A percentile compares a stretch with the other conserved stretches of the same genome.
Evolutionary conservation across 2,888 invertebrate genomes (phyloP).

Genomic region (Dugesia japonica): DNA sequence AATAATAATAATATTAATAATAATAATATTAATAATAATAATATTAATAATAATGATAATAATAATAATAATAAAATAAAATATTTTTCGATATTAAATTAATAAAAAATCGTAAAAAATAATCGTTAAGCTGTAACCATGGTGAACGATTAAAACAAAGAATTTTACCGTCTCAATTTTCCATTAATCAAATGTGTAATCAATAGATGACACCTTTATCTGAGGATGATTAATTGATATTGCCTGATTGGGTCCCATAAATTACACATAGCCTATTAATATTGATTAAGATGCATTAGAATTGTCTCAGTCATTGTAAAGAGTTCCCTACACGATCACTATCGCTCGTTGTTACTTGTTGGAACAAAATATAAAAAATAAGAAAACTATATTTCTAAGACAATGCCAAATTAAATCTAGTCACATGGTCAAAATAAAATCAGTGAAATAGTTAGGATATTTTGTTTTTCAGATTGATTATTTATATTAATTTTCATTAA

Average conservation of each 20-base stretch:
- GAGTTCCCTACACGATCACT: not conserved
- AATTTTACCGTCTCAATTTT: not conserved
- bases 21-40: no score
- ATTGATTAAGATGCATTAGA: not conserved
- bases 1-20: no score
- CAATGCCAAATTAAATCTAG: not conserved
- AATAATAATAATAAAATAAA: no score
- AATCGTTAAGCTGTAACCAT: not conserved
- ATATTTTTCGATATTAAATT: no score
- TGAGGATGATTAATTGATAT: not conserved
- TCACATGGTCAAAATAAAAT: not conserved
- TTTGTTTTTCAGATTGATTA: not conserved
- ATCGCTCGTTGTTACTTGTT: not conserved
- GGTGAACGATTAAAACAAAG: not conserved
- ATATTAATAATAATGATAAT: no score
- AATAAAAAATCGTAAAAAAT: no score
- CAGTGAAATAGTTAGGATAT: not conserved
- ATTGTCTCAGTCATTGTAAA: not conserved
- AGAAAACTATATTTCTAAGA: not conserved
- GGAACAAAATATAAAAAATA: not conserved
- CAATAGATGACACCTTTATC: slow-evolving; percentile 20
- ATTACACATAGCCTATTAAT: not conserved
- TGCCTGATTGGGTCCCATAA: not conserved
- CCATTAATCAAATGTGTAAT: slow-evolving; percentile 14
- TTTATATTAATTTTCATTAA: no score